Base-by-base conservation (phyloP, 2,113 vertebrate species). In the Suncus etruscus region DNA sequence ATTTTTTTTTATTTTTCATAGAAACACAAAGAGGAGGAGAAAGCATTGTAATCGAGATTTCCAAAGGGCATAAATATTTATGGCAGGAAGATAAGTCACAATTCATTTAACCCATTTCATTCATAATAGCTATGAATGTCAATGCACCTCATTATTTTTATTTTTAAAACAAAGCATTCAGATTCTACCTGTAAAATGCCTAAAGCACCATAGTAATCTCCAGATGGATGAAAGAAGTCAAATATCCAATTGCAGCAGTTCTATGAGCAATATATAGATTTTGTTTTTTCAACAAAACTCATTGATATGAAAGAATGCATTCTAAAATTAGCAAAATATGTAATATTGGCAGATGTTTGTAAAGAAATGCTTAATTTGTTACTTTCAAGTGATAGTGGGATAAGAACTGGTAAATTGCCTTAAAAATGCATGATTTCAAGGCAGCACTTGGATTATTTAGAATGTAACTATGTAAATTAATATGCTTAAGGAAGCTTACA, bases 41-140 rank as follows among this genome's bases (percentile, higher is more conserved):
- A 91, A 22, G 3, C 76, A 91, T 75, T 50, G 32, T 92, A 91
- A 90, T 0, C 61, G 63, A 96, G 22, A 92, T 91, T 97, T 97
- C 82, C 72, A 96, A 45, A 16, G 82, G 27, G n/a, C 95, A 86
- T 76, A 96, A 96, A 96, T 96, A 96, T 92, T 94, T 96, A 90
- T 39, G 83, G 11, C 83, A 94, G 65, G 83, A 92, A 93, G 70
- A 79, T 20, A 85, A 86, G 86, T 93, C 86, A 86, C 61, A 82
- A 91, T 90, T 95, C 81, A 94, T 74, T 92, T 88, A 80, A 91
- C 81, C 94, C 61, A 68, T 77, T 90, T 39, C 54, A 86, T 79
- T 87, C 92, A 73, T 90, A 76, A 93, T 1, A 94, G 15, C 3
- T 95, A n/a, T 92, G 89, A 96, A 96, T 85, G 85, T 82, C 80